Percentiles rank a stretch among this genome's conserved stretches.
Evolutionary conservation across 2,888 invertebrate genomes (phyloP).

Genomic region (Leucoma salicis): DNA sequence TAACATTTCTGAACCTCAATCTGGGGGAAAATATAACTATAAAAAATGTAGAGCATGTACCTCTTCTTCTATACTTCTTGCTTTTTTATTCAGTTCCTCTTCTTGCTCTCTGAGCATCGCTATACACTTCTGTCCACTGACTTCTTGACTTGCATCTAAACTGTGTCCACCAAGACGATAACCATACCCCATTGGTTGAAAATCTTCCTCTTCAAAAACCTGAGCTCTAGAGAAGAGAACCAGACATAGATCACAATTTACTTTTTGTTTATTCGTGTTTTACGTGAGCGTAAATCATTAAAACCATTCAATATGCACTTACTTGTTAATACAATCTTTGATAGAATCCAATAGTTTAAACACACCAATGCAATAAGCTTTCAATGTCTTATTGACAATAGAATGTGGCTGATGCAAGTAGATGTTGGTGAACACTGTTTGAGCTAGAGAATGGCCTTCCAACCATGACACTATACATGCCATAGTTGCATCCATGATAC

Average conservation of each 20-base stretch:
- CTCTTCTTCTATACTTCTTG: conserved; percentile 82
- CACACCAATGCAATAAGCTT: conserved; percentile 92
- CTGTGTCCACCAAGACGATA: conserved; percentile 86
- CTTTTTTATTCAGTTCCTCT: conserved; percentile 91
- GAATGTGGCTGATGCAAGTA: conserved; percentile 95
- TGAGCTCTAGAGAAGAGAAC: conserved; percentile 80
- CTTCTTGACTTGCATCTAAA: conserved; percentile 84
- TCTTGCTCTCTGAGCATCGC: conserved; percentile 94
- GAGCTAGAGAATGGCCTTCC: conserved; percentile 97
- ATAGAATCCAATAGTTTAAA: conserved; percentile 95
- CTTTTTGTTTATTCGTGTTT: neutral
- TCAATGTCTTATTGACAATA: conserved; percentile 91
- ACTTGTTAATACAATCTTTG: conserved; percentile 93
- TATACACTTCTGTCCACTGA: conserved; percentile 90
- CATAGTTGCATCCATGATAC: conserved; percentile 96
- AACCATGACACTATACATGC: conserved; percentile 98
- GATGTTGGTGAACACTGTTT: conserved; percentile 98
- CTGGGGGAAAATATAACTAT: no score
- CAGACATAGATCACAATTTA: neutral
- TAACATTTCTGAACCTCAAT: no score
- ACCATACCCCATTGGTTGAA: conserved; percentile 95
- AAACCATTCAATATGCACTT: conserved; percentile 44
- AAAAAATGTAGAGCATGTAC: no score
- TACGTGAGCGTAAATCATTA: neutral
- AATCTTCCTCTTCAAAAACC: conserved; percentile 98